A percentile compares a stretch with the other conserved stretches of the same genome.
phyloP scores from a whole-genome alignment of 64 coral and sea anemone genomes.

The Montipora foliosa region DNA sequence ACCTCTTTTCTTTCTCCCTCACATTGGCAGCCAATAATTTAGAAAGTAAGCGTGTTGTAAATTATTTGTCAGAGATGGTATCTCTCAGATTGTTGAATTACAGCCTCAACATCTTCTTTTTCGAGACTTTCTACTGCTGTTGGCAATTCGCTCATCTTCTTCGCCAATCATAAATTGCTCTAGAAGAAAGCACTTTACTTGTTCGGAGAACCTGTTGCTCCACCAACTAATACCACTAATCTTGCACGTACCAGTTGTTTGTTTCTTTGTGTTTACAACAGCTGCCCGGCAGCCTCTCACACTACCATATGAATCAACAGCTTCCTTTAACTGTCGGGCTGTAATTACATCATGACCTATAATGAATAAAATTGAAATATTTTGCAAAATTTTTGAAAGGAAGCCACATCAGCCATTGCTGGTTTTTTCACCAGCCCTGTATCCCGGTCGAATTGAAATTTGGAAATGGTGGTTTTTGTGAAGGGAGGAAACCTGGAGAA shows the following conservation, averaged over 20 bases:
- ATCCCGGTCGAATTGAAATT: too few relatives aligned
- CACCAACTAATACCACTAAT: slow-evolving; percentile 49
- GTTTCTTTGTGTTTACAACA: slow-evolving; percentile 45
- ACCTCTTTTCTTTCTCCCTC: too few relatives aligned
- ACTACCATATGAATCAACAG: slow-evolving; percentile 37
- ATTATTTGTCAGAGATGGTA: background rate
- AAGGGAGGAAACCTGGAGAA: too few relatives aligned
- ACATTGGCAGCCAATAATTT: background rate
- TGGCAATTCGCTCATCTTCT: slow-evolving; percentile 11
- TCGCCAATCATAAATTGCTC: slow-evolving; percentile 50
- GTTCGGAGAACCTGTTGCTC: background rate
- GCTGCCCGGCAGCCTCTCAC: slow-evolving; percentile 41
- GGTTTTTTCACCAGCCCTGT: too few relatives aligned
- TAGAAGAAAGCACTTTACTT: slow-evolving; percentile 36
- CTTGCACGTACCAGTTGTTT: slow-evolving; percentile 23
- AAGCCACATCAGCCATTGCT: background rate
- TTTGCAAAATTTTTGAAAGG: background rate
- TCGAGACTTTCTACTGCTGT: background rate
- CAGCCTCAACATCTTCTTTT: slow-evolving; percentile 15
- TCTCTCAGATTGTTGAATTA: background rate
- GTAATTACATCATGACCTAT: slow-evolving; percentile 52
- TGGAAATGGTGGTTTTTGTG: too few relatives aligned
- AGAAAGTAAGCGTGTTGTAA: background rate
- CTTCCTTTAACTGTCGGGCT: slow-evolving; percentile 46
- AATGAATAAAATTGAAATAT: slow-evolving; percentile 7